A percentile compares a stretch with the other conserved stretches of the same genome.
phyloP scores from a whole-genome alignment of 2,113 vertebrate genomes.

The Indicator indicator region DNA sequence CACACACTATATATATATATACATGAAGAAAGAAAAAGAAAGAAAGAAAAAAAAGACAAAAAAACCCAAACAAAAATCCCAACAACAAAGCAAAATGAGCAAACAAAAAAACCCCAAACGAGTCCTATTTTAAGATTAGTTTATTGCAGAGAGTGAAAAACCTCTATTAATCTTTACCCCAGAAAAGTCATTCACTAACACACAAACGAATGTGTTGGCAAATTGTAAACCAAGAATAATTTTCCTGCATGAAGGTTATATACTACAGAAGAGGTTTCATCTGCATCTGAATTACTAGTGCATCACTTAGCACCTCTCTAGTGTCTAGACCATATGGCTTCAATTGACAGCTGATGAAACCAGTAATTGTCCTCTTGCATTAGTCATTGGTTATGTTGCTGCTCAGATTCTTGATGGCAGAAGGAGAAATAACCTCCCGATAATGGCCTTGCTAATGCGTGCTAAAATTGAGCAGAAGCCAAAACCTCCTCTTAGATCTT shows the following conservation, averaged over 20 bases:
- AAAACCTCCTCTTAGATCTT: neutral
- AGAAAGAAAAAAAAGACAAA: too few relatives aligned
- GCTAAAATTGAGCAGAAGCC: neutral
- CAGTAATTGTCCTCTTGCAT: conserved; percentile 39
- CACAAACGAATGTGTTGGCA: neutral
- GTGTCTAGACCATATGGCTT: conserved; percentile 52
- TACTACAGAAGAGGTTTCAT: neutral
- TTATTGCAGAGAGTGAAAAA: neutral
- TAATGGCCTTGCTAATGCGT: neutral
- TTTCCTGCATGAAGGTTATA: conserved; percentile 17
- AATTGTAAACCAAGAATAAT: neutral
- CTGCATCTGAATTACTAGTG: conserved; percentile 19
- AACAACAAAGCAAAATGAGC: too few relatives aligned
- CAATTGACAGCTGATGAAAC: conserved; percentile 43
- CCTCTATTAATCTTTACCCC: neutral
- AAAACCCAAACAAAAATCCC: too few relatives aligned
- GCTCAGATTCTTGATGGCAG: conserved; percentile 9
- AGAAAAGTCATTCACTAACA: neutral
- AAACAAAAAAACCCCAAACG: too few relatives aligned
- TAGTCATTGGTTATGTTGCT: conserved; percentile 12
- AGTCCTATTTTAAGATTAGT: neutral
- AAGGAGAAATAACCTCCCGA: neutral
- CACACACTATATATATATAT: neutral
- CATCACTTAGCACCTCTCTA: conserved; percentile 26
- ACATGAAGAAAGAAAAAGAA: neutral